phyloP scores from a whole-genome alignment of 2,888 invertebrate genomes.

The Gryllus longicercus region DNA sequence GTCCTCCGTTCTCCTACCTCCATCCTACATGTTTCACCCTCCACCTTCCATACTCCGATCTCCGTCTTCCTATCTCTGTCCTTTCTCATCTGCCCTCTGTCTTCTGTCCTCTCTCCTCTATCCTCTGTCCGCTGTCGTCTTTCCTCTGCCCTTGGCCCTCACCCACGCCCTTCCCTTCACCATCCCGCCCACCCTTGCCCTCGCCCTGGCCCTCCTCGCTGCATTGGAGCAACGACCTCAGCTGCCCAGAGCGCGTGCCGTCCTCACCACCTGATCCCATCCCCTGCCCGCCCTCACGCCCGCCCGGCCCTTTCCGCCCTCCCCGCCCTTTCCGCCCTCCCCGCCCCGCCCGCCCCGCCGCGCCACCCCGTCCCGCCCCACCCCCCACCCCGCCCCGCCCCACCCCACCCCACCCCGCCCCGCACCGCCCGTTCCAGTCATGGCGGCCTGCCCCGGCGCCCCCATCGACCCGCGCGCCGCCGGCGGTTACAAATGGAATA shows the following conservation, averaged over 20 bases:
- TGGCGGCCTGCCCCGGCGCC: not conserved
- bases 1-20: no score
- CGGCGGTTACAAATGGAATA: not conserved
- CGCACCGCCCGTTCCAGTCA: not conserved
- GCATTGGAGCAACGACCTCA: not conserved
- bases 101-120: no score
- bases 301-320: not conserved
- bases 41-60: no score
- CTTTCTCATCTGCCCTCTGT: no score
- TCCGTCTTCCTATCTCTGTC: no score
- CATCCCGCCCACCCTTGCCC: not conserved
- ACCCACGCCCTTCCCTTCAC: not conserved
- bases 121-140: no score
- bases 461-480: not conserved
- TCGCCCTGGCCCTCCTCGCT: not conserved
- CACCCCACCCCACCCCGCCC: not conserved
- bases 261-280: not conserved
- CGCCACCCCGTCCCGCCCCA: not conserved
- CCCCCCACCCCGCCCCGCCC: not conserved
- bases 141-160: not conserved
- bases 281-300: not conserved
- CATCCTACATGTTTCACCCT: no score
- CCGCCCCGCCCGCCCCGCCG: not conserved
- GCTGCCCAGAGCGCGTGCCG: not conserved
- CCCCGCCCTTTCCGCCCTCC: not conserved